These are phyloP conservation scores for Halotydeus destructor DNA, from an alignment of 1,140 invertebrate species.

Conservation along the genomic window DNA sequence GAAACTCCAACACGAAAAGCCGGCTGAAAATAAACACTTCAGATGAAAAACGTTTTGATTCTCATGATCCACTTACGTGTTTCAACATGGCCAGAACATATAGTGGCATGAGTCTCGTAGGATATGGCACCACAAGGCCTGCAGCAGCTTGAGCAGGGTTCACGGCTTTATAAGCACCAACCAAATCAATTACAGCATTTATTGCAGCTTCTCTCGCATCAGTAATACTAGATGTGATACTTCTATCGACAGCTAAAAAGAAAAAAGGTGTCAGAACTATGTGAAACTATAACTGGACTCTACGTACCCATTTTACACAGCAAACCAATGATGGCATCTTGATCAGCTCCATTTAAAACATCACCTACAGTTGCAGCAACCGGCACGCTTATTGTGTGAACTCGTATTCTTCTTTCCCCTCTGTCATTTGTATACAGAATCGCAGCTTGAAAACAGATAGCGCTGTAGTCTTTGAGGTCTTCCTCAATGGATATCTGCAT, in stretches of 20 bases:
- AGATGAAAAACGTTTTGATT: slow-evolving; percentile 6
- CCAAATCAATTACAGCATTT: slow-evolving; percentile 76
- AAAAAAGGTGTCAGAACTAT: slow-evolving; percentile 18
- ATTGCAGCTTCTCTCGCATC: slow-evolving; percentile 91
- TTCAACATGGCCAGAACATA: slow-evolving; percentile 79
- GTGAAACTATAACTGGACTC: no score
- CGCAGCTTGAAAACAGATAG: slow-evolving; percentile 91
- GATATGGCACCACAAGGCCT: slow-evolving; percentile 46
- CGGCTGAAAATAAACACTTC: slow-evolving; percentile 30
- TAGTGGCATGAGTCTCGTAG: slow-evolving; percentile 58
- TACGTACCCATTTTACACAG: slow-evolving; percentile 77
- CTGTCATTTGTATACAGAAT: slow-evolving; percentile 92
- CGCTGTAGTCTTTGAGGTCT: slow-evolving; percentile 57
- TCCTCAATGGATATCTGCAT: slow-evolving; percentile 95
- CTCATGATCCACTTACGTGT: slow-evolving; percentile 38
- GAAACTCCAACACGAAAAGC: slow-evolving; percentile 66
- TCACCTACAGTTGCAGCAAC: slow-evolving; percentile 61
- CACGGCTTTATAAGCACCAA: slow-evolving; percentile 47
- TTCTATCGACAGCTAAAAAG: slow-evolving; percentile 63
- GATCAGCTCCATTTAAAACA: slow-evolving; percentile 74
- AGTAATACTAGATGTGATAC: slow-evolving; percentile 52
- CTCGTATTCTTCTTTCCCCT: slow-evolving; percentile 87
- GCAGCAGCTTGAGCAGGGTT: slow-evolving; percentile 23
- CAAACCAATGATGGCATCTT: slow-evolving; percentile 76
- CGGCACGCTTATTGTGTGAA: slow-evolving; percentile 88